Conservation (phyloP, 2,888 invertebrate genomes). For the Eristalis pertinax region DNA sequence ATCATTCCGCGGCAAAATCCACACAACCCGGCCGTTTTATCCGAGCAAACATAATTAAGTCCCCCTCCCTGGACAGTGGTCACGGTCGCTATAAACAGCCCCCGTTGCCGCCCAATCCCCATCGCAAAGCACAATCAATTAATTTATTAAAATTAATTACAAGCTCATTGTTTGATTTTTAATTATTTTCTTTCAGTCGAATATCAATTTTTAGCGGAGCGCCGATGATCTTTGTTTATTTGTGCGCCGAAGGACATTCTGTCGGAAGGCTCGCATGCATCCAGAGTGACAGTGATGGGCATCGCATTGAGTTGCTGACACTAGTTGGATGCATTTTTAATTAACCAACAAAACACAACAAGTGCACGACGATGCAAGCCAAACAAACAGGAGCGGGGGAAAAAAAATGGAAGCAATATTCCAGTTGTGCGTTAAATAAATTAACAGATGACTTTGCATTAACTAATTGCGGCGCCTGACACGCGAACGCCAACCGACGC, state of each 20-base stretch:
- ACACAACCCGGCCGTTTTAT: neutral
- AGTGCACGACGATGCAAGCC: neutral
- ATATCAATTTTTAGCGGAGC: constrained; percentile 1
- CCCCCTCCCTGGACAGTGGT: neutral
- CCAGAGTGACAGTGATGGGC: too few species aligned
- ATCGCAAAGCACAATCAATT: neutral
- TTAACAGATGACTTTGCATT: constrained; percentile 13
- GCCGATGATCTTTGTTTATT: neutral
- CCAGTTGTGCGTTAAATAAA: constrained; percentile 9
- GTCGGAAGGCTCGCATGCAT: neutral
- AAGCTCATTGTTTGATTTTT: constrained; percentile 21
- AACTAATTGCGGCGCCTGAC: constrained; percentile 15
- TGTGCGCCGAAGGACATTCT: neutral
- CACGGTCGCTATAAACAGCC: neutral
- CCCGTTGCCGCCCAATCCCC: neutral
- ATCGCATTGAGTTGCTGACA: neutral
- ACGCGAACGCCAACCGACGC: neutral
- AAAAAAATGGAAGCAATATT: neutral
- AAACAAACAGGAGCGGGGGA: neutral
- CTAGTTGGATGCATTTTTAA: neutral
- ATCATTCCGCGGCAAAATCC: neutral
- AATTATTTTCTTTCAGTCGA: constrained; percentile 24
- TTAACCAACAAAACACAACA: neutral
- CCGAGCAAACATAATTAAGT: constrained; percentile 41
- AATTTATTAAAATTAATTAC: constrained; percentile 29